phyloP scores from a whole-genome alignment of 2,888 invertebrate genomes.

The Aproaerema taeniolella region DNA sequence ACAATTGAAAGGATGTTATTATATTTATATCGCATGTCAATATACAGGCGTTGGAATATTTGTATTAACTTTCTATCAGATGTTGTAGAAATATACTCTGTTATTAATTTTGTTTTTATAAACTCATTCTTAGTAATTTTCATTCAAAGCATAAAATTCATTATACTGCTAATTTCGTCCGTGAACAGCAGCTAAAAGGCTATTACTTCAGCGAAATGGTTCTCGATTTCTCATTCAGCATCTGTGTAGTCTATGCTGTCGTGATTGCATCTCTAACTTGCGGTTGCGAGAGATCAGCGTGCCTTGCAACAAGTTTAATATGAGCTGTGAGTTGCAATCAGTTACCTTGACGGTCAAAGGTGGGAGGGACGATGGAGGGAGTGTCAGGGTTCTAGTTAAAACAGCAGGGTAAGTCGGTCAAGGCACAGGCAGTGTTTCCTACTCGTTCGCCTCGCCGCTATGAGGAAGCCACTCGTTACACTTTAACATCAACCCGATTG shows the following conservation, averaged over 20 bases:
- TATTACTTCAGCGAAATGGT: conserved; percentile 1
- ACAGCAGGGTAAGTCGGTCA: conserved; percentile 56
- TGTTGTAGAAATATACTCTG: no score
- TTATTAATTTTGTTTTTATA: no score
- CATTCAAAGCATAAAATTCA: no score
- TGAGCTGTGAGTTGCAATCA: conserved; percentile 2
- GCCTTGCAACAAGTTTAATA: conserved; percentile 13
- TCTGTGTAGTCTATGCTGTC: conserved; percentile 9
- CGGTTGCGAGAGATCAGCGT: conserved; percentile 34
- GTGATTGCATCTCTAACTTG: conserved; percentile 35
- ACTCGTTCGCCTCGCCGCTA: conserved; percentile 37
- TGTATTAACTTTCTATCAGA: no score
- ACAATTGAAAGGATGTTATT: background rate
- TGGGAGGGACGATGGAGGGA: background rate
- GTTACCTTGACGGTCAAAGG: background rate
- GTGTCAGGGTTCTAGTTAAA: conserved; percentile 14
- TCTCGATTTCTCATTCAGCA: conserved; percentile 11
- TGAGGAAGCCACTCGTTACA: conserved; percentile 63
- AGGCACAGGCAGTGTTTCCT: conserved; percentile 66
- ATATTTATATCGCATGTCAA: no score
- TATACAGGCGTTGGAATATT: no score
- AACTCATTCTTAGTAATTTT: no score
- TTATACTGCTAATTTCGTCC: no score
- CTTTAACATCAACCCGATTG: conserved; percentile 38
- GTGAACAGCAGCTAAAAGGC: no score